Evolutionary conservation across 2,113 vertebrate genomes (phyloP).

Genomic region (Anguilla rostrata): DNA sequence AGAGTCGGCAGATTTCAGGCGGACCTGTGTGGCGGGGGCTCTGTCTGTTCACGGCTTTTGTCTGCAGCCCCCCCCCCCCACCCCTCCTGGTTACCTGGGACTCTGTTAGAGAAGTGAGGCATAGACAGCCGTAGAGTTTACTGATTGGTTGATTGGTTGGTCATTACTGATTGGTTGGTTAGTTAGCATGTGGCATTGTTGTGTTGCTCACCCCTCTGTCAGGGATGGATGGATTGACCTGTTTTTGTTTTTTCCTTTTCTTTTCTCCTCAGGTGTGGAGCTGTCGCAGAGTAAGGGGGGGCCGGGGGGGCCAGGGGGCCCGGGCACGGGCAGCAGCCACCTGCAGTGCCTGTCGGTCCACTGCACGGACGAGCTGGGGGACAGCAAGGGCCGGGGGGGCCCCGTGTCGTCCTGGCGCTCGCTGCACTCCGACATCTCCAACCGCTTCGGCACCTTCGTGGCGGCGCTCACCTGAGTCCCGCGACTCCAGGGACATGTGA

Average conservation of each 20-base stretch:
- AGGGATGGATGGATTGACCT: neutral
- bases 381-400: slow-evolving; percentile 85
- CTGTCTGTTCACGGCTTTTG: neutral
- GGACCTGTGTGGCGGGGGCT: no score
- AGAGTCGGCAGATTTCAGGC: no score
- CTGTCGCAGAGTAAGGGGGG: slow-evolving; percentile 82
- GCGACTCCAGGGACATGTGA: neutral
- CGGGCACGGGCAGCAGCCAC: slow-evolving; percentile 80
- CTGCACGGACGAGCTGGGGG: slow-evolving; percentile 94
- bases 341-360: slow-evolving; percentile 97
- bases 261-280: slow-evolving; percentile 78
- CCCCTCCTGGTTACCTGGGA: no score
- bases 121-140: neutral
- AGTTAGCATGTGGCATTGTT: neutral
- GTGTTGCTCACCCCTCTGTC: neutral
- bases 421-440: slow-evolving; percentile 97
- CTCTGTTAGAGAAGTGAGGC: no score
- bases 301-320: slow-evolving; percentile 45
- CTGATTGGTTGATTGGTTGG: neutral
- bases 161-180: neutral
- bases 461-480: slow-evolving; percentile 88
- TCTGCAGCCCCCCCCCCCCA: no score
- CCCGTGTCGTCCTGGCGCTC: slow-evolving; percentile 94
- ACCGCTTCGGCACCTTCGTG: slow-evolving; percentile 96
- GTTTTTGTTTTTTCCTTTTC: slow-evolving; percentile 5